phyloP scores from a whole-genome alignment of 2,888 invertebrate genomes.

The Amphiduros pacificus region DNA sequence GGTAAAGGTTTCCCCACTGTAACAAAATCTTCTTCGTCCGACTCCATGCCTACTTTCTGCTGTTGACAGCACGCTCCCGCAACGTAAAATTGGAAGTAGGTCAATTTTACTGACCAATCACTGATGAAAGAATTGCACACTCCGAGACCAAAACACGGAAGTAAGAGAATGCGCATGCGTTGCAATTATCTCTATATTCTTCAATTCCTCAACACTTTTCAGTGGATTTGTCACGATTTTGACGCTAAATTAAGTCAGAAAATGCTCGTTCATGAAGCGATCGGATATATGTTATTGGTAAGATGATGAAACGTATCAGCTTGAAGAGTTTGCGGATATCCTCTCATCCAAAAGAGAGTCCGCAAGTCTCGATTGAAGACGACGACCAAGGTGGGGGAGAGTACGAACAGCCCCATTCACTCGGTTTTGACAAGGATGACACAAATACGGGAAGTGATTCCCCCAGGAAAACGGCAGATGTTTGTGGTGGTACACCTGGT shows the following conservation, averaged over 20 bases:
- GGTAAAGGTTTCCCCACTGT: conserved; percentile 82
- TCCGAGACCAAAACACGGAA: conserved; percentile 8
- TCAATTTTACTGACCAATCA: too few relatives aligned
- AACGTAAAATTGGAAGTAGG: too few relatives aligned
- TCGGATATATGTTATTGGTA: not conserved
- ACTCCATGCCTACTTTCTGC: too few relatives aligned
- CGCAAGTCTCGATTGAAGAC: too few relatives aligned
- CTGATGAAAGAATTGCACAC: too few relatives aligned
- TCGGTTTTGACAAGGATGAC: not conserved
- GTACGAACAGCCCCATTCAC: not conserved
- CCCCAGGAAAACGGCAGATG: not conserved
- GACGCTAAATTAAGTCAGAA: not conserved
- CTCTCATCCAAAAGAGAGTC: conserved; percentile 15
- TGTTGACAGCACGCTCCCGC: too few relatives aligned
- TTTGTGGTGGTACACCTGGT: not conserved
- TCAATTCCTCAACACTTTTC: not conserved
- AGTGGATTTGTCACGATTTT: conserved; percentile 5
- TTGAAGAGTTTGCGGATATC: conserved; percentile 20
- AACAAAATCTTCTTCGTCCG: conserved; percentile 63
- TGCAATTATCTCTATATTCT: conserved; percentile 7
- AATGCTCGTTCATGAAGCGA: not conserved
- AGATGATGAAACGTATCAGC: conserved; percentile 24
- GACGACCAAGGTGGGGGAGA: conserved; percentile 3
- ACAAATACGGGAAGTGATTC: not conserved
- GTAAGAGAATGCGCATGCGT: conserved; percentile 18